phyloP scores from a whole-genome alignment of 2,113 vertebrate genomes.

The Sapayoa aenigma region DNA sequence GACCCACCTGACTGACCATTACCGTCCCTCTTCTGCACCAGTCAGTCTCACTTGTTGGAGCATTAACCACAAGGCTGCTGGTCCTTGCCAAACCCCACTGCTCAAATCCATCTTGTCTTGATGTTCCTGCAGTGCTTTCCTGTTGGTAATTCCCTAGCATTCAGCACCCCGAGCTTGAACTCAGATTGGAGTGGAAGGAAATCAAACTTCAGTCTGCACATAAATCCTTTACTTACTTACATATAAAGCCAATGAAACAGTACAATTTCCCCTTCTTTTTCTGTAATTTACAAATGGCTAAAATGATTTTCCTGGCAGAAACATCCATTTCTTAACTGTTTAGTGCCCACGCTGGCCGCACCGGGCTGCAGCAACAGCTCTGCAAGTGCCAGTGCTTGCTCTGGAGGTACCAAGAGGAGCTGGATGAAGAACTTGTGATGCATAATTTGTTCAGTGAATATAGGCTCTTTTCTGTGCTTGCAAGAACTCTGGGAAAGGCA shows the following conservation, averaged over 20 bases:
- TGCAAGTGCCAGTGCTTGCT: accelerated
- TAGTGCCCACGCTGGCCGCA: not conserved
- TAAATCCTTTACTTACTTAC: not conserved
- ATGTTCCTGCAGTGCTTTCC: not conserved
- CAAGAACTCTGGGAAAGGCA: not conserved
- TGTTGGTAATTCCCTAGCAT: accelerated
- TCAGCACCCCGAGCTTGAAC: not conserved
- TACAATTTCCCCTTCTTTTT: not conserved
- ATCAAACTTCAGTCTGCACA: not conserved
- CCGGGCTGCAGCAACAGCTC: not conserved
- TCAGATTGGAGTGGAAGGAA: not conserved
- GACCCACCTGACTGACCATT: not conserved
- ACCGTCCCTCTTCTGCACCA: not conserved
- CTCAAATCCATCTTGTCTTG: not conserved
- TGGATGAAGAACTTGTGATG: not conserved
- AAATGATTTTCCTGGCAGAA: not conserved
- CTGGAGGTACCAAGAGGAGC: not conserved
- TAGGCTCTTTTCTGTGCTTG: not conserved
- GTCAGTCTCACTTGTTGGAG: not conserved
- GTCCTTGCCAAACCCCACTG: not conserved
- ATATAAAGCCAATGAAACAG: not conserved
- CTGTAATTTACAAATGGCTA: not conserved
- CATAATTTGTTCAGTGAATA: not conserved
- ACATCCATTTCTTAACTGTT: not conserved
- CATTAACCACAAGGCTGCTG: not conserved